These are phyloP conservation scores for Indicator indicator DNA, from an alignment of 2,113 vertebrate genomes.

Conservation along the genomic window DNA sequence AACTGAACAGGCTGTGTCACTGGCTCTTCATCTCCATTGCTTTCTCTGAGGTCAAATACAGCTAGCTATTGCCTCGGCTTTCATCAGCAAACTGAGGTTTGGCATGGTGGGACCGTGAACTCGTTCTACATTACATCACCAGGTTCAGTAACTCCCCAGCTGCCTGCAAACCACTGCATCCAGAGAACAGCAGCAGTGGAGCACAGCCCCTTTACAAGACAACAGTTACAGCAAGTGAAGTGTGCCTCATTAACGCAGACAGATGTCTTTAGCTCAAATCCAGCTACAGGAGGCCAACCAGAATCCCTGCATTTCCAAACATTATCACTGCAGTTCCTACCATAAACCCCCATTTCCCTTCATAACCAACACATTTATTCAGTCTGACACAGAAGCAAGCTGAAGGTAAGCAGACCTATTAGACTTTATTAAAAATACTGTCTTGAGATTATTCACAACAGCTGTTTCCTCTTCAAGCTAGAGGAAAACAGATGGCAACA, in stretches of 20 bases:
- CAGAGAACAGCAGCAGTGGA: background rate
- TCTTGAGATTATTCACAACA: slow-evolving; percentile 58
- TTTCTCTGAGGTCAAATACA: background rate
- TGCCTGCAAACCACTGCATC: background rate
- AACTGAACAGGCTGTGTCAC: background rate
- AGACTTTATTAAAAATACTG: slow-evolving; percentile 54
- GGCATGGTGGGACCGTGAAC: accelerated
- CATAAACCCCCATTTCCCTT: background rate
- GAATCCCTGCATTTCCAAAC: background rate
- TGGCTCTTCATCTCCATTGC: background rate
- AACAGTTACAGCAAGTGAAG: background rate
- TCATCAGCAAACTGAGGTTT: background rate
- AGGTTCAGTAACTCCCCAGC: background rate
- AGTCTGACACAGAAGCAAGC: background rate
- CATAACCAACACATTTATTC: background rate
- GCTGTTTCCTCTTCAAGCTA: slow-evolving; percentile 66
- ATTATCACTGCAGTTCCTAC: background rate
- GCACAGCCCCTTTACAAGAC: background rate
- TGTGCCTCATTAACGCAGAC: background rate
- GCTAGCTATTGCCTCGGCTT: background rate
- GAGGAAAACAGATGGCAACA: slow-evolving; percentile 65
- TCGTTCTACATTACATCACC: background rate
- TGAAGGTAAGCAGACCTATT: slow-evolving; percentile 58
- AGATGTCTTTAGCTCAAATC: background rate
- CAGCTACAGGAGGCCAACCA: background rate